A percentile compares a stretch with the other conserved stretches of the same genome.
These are phyloP conservation scores for Picus viridis DNA, from an alignment of 2,797 vertebrate genomes.

Conservation along the genomic window DNA sequence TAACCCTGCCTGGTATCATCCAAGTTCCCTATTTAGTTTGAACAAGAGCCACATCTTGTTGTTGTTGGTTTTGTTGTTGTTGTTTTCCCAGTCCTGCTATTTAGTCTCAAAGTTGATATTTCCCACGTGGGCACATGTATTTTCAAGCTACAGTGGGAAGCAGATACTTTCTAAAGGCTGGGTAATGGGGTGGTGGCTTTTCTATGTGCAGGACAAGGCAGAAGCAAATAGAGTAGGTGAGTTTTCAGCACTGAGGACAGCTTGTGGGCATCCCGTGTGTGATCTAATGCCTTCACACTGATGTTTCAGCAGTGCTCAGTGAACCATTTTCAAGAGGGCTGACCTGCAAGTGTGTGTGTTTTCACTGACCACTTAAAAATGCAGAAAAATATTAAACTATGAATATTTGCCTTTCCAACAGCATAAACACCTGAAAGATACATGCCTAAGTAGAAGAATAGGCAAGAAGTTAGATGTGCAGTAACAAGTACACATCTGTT, in stretches of 20 bases:
- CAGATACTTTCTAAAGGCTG: background rate
- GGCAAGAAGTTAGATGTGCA: background rate
- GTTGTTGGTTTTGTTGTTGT: no score
- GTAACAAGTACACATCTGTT: background rate
- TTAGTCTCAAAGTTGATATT: background rate
- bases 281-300: background rate
- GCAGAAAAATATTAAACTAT: background rate
- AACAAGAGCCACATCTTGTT: background rate
- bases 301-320: background rate
- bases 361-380: background rate
- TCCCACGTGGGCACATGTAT: fast-evolving
- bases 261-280: background rate
- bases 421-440: background rate
- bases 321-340: background rate
- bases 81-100: background rate
- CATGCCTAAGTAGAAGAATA: background rate
- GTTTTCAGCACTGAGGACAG: background rate
- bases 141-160: background rate
- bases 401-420: background rate
- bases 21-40: background rate
- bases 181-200: background rate
- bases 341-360: background rate
- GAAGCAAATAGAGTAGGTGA: background rate
- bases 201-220: background rate
- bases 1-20: background rate